These are phyloP conservation scores for Axis porcinus DNA, from an alignment of 2,113 vertebrate species.

Conservation along the genomic window DNA sequence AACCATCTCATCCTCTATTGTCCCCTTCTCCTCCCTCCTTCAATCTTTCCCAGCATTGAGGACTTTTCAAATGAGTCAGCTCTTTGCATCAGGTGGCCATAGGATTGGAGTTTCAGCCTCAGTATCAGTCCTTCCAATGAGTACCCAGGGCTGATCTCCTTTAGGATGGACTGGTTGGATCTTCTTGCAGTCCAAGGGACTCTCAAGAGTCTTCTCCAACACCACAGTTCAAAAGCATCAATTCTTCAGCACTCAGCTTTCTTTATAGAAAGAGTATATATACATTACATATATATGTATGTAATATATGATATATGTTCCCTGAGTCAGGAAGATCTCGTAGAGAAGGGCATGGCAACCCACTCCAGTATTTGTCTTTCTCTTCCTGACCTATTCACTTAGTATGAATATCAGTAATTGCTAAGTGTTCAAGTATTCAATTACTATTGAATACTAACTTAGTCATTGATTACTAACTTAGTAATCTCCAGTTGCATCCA, in stretches of 20 bases:
- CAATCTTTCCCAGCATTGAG: not conserved
- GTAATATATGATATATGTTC: not conserved
- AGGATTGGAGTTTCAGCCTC: not conserved
- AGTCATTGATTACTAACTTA: not conserved
- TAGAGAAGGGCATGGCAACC: not conserved
- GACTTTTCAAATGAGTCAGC: not conserved
- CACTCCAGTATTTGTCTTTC: not conserved
- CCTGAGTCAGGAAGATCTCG: not conserved
- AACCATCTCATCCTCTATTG: not conserved
- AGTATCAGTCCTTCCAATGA: not conserved
- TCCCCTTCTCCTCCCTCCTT: not conserved
- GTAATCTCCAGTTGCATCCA: not conserved
- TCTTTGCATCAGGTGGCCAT: not conserved
- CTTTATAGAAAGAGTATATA: not conserved
- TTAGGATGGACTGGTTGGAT: not conserved
- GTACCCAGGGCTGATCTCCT: not conserved
- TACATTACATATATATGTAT: not conserved
- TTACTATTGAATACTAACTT: not conserved
- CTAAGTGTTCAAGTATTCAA: not conserved
- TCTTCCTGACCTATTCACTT: not conserved
- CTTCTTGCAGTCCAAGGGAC: not conserved
- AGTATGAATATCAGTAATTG: not conserved
- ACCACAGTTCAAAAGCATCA: not conserved
- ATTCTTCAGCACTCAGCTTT: not conserved
- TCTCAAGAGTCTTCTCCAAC: not conserved